phyloP scores from a whole-genome alignment of 2,888 invertebrate species.

The Cantharis lateralis region DNA sequence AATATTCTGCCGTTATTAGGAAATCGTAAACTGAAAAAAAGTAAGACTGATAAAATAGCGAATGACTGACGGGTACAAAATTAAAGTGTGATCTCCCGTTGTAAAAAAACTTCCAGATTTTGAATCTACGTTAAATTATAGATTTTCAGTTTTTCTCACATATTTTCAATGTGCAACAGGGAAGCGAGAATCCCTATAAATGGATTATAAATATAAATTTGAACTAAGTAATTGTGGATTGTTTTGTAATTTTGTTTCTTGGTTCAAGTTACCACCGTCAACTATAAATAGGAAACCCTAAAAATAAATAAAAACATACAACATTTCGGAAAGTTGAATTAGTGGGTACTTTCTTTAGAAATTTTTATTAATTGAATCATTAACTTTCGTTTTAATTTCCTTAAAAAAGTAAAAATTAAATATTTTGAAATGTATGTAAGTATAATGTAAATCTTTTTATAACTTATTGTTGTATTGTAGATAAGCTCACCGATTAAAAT shows the following conservation, averaged over 20 bases:
- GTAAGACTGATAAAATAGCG: no score
- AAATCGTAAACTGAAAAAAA: no score
- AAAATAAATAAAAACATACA: neutral
- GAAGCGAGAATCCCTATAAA: no score
- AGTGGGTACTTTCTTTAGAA: neutral
- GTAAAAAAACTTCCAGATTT: no score
- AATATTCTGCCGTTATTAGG: no score
- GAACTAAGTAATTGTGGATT: no score
- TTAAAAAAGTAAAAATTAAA: neutral
- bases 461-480: neutral
- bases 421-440: neutral
- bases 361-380: neutral
- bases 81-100: no score
- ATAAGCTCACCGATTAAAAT: neutral
- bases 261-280: neutral
- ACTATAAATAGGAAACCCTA: neutral
- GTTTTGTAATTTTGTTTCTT: neutral
- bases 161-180: no score
- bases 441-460: neutral
- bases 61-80: no score
- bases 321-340: neutral
- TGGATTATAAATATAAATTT: no score
- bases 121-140: no score
- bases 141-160: no score
- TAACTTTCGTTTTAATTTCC: neutral